phyloP scores from a whole-genome alignment of 2,888 invertebrate species.

The Mimas tiliae region DNA sequence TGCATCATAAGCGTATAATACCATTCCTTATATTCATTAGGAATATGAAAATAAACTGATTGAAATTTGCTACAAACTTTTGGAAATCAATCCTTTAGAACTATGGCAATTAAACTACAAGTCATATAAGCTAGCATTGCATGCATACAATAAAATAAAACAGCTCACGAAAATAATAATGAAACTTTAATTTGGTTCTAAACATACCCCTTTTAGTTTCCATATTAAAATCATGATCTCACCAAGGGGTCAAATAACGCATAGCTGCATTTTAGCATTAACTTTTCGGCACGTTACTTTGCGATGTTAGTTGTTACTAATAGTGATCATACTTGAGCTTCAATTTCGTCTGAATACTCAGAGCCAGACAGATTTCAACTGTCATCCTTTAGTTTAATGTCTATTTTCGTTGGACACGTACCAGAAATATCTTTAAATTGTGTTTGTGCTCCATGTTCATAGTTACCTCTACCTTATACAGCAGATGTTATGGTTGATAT shows the following conservation, averaged over 20 bases:
- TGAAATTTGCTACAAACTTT: background rate
- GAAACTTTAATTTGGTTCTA: slow-evolving; percentile 74
- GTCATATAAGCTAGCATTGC: background rate
- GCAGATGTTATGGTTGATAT: slow-evolving; percentile 39
- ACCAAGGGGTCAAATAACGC: slow-evolving; percentile 78
- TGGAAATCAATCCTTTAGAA: background rate
- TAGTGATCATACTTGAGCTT: slow-evolving; percentile 65
- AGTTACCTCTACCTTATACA: slow-evolving; percentile 38
- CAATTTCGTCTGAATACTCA: slow-evolving; percentile 49
- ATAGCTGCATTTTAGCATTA: slow-evolving; percentile 72
- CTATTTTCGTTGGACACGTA: slow-evolving; percentile 54
- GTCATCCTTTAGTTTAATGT: slow-evolving; percentile 57
- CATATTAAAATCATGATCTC: slow-evolving; percentile 77
- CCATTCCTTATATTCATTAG: no score
- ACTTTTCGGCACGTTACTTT: slow-evolving; percentile 72
- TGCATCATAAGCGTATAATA: no score
- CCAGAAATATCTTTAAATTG: slow-evolving; percentile 54
- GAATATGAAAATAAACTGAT: no score
- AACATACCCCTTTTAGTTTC: slow-evolving; percentile 73
- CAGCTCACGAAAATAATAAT: slow-evolving; percentile 58
- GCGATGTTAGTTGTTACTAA: slow-evolving; percentile 65
- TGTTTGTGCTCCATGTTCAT: slow-evolving; percentile 40
- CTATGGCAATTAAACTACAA: background rate
- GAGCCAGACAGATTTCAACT: slow-evolving; percentile 59
- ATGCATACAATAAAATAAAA: slow-evolving; percentile 8